Evolutionary conservation across 2,888 invertebrate genomes (phyloP), one percentile per base, ranked within the genome.

Genomic region (Nebria salina): DNA sequence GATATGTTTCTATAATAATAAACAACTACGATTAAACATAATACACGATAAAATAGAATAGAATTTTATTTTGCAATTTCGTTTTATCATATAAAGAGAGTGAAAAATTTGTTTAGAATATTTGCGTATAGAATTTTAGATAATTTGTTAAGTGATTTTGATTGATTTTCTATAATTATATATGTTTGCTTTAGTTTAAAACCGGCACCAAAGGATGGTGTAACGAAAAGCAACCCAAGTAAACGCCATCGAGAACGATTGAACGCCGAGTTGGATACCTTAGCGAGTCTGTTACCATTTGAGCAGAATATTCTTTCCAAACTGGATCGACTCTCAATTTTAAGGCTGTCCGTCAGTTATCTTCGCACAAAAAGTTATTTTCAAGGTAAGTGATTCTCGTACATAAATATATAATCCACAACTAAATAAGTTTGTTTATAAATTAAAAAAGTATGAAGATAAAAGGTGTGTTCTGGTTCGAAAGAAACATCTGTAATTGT

Each of bases 321-420:
- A 90, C 92, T 99, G 88, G 99, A 99, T 92, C 94, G 99, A 86
- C 94, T 99, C 85, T 98, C 98, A 88, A 99, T 99, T 87, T 93
- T 99, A 86, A 93, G 99, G 88, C 94, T 99, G 84, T 98, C 98
- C 80, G 99, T 99, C 90, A 98, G 98, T 91, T 99, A 98, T 90
- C 93, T 99, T 86, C 94, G 99, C 87, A 99, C 98, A 87, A 99
- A 99, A 91, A 98, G 98, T 91, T 99, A 99, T 92, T 99, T 99
- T 91, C 98, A 98, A 96, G 98, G 99, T 99, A 90, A 92, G 93
- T 87, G 20, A 20, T 20, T 20, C 20, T 20, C 20, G 20, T 20
- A 20, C 0, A 20, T 20, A 20, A 20, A 20, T 20, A 20, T 20
- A 20, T 20, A 20, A 20, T 20, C 20, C 20, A 20, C 20, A 0